phyloP scores from a whole-genome alignment of 1,140 invertebrate genomes.

The Antheraea pernyi region DNA sequence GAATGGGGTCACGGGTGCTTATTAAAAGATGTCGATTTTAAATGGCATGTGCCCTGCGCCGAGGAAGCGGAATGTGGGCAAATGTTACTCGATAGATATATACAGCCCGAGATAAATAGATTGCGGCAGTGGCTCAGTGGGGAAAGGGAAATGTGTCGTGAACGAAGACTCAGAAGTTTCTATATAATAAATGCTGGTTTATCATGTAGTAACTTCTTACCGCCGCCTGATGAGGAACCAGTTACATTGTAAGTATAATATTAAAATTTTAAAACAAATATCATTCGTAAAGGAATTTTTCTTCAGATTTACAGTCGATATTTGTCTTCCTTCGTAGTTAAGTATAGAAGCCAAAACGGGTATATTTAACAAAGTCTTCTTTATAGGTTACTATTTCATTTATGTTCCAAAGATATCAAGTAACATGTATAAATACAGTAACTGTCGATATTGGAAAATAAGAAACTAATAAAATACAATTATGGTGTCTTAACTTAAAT shows the following conservation, averaged over 20 bases:
- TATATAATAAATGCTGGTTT: slow-evolving; percentile 52
- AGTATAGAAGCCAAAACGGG: too few relatives aligned
- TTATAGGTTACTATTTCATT: too few relatives aligned
- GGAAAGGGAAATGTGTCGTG: slow-evolving; percentile 50
- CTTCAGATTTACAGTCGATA: too few relatives aligned
- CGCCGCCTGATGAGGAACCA: slow-evolving; percentile 49
- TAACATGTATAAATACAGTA: too few relatives aligned
- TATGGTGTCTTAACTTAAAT: too few relatives aligned
- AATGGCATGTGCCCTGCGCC: slow-evolving; percentile 88
- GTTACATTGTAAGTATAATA: slow-evolving; percentile 50
- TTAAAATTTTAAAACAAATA: too few relatives aligned
- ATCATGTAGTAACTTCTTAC: slow-evolving; percentile 49
- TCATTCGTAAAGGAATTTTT: too few relatives aligned
- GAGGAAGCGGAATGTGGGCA: slow-evolving; percentile 85
- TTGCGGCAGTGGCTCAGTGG: slow-evolving; percentile 53
- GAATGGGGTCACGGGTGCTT: slow-evolving; percentile 90
- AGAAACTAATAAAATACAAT: too few relatives aligned
- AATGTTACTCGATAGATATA: slow-evolving; percentile 83
- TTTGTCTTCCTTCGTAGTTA: too few relatives aligned
- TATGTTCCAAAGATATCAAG: too few relatives aligned
- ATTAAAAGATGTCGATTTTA: slow-evolving; percentile 83
- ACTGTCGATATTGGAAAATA: too few relatives aligned
- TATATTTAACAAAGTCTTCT: too few relatives aligned
- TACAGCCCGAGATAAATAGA: slow-evolving; percentile 66
- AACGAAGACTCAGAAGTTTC: slow-evolving; percentile 50